These are phyloP conservation scores for Torymus tubicola DNA, from an alignment of 2,888 invertebrate genomes.

Conservation along the genomic window DNA sequence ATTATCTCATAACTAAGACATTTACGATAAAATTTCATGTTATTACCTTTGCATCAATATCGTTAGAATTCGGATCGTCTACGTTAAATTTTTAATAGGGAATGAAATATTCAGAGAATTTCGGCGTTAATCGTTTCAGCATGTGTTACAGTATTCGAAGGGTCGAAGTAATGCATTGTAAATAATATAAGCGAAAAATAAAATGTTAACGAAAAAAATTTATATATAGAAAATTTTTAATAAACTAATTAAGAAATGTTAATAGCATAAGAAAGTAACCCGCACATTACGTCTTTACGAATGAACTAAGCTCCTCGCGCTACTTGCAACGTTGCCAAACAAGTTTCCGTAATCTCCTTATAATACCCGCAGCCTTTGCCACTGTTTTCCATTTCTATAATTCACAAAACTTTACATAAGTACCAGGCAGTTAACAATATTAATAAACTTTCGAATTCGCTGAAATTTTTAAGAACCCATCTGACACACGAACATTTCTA, in stretches of 20 bases:
- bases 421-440: background rate
- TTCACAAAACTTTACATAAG: background rate
- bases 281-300: background rate
- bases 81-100: no score
- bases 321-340: conserved; percentile 27
- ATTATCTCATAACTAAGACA: no score
- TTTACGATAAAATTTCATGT: no score
- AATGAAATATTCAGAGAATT: no score
- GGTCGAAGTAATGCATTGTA: no score
- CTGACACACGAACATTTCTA: no score
- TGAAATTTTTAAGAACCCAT: background rate
- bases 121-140: no score
- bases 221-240: background rate
- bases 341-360: conserved; percentile 39
- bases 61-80: no score
- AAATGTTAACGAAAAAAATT: no score
- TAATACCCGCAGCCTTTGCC: conserved; percentile 9
- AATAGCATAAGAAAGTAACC: conserved; percentile 8
- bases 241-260: conserved; percentile 1
- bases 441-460: background rate
- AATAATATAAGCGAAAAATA: no score
- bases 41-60: no score
- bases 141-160: no score
- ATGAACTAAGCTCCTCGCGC: conserved; percentile 5
- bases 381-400: conserved; percentile 19